A percentile compares a stretch with the other conserved stretches of the same genome.
These are phyloP conservation scores for Gambusia yucatana DNA, from an alignment of 2,797 vertebrate genomes.

Conservation along the genomic window DNA sequence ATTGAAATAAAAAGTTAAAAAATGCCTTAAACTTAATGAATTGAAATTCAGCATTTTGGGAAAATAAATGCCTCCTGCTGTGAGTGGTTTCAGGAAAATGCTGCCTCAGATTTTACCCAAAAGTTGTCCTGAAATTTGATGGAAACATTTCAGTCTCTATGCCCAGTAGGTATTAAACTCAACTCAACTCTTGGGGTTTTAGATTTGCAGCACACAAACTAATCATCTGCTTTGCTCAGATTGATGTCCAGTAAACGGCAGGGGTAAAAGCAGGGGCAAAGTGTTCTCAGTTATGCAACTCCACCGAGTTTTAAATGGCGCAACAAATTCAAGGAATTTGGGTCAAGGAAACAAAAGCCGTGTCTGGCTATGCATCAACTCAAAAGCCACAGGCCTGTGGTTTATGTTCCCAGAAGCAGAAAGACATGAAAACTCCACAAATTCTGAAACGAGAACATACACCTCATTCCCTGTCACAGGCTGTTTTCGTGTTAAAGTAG, in stretches of 20 bases:
- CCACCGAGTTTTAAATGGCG: slow-evolving; percentile 62
- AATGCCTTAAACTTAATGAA: slow-evolving; percentile 50
- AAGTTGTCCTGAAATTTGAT: slow-evolving; percentile 3
- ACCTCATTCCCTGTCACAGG: slow-evolving; percentile 19
- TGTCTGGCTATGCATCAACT: slow-evolving; percentile 46
- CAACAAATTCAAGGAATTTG: slow-evolving; percentile 77
- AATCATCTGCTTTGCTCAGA: slow-evolving; percentile 20
- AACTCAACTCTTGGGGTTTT: not conserved
- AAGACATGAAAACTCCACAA: slow-evolving; percentile 48
- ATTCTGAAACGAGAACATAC: slow-evolving; percentile 31
- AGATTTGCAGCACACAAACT: slow-evolving; percentile 8
- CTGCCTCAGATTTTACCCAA: slow-evolving; percentile 26
- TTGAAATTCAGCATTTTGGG: slow-evolving; percentile 32
- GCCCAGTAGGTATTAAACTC: slow-evolving; percentile 7
- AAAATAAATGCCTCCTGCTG: slow-evolving; percentile 38
- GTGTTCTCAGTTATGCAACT: slow-evolving; percentile 67
- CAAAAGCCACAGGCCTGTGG: slow-evolving; percentile 65
- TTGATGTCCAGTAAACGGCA: slow-evolving; percentile 33
- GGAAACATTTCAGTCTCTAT: not conserved
- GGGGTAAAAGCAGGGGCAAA: slow-evolving; percentile 32
- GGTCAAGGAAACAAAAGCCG: slow-evolving; percentile 79
- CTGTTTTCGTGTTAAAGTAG: slow-evolving; percentile 38
- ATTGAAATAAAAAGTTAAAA: slow-evolving; percentile 34
- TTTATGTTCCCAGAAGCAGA: slow-evolving; percentile 67
- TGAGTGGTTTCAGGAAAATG: slow-evolving; percentile 31